Evolutionary conservation across 1,140 invertebrate species (phyloP), one percentile per base, ranked within the genome.

Genomic region (Matsumurasca onukii): DNA sequence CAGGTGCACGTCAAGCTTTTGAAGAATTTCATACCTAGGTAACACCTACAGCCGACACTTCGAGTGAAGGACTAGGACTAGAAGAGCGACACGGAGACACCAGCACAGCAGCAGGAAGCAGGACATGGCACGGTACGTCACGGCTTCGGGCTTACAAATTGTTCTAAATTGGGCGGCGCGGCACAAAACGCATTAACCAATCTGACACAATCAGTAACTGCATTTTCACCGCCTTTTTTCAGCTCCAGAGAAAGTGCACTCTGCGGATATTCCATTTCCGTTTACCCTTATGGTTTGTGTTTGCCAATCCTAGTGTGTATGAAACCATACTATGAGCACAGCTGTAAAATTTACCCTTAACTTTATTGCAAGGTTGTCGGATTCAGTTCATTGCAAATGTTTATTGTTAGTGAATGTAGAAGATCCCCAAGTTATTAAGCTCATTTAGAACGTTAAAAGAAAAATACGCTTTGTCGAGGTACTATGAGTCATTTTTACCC

Each of bases 151-250:
- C 55, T 5, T 27, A 59, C 55, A 59, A 59, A 59, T 59, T 59
- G 55, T 59, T 12, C 55, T 3, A 59, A 29, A 59, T 59, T 24
- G 55, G 15, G 25, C 55, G 55, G 55, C 55, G n/a, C 25, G 25
- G 25, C 55, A 29, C 55, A 59, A 3, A 59, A 22, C 49, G 49
- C 55, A 59, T 29, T 59, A 59, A 27, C 55, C 55, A 29, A 59
- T 59, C 55, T 59, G 55, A 59, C 55, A 59, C 55, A 3, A 27
- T 5, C 24, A 59, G 2, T 59, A 27, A 29, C 55, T 59, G n/a
- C 55, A 59, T 59, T 59, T 59, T 59, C 55, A 59, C 25, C 55
- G 25, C 25, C 25, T 59, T 59, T 29, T 59, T 59, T 22, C 30
- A 5, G 55, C 49, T 27, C 55, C 12, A 59, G 55, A 27, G 55